Conservation (phyloP, 92 coral and sea anemone species). For the Zoanthus gigantus region DNA sequence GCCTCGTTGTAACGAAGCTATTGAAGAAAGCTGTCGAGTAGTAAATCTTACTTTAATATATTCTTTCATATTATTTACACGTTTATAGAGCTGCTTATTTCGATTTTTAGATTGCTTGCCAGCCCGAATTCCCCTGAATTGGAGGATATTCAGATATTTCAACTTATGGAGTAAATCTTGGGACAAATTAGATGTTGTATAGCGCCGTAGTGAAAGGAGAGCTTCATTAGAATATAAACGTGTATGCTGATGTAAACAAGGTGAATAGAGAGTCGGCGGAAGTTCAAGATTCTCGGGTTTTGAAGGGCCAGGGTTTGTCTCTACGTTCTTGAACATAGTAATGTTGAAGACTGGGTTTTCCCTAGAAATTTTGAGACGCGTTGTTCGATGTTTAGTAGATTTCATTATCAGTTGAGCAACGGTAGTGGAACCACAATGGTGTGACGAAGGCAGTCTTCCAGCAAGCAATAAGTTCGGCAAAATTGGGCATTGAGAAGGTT, state of each 20-base stretch:
- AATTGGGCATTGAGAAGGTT: constrained; percentile 25
- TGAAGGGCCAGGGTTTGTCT: neutral
- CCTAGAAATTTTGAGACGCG: constrained; percentile 52
- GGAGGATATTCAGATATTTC: too few species aligned
- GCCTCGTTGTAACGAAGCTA: too few species aligned
- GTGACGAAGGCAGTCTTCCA: neutral
- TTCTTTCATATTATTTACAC: neutral
- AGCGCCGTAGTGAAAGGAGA: too few species aligned
- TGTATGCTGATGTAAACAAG: constrained; percentile 23
- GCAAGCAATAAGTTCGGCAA: constrained; percentile 20
- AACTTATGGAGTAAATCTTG: too few species aligned
- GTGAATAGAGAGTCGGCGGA: neutral
- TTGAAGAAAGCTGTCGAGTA: too few species aligned
- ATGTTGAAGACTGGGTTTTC: neutral
- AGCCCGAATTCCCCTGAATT: too few species aligned
- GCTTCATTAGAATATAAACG: neutral
- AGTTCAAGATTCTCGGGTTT: too few species aligned
- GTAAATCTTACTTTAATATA: too few species aligned
- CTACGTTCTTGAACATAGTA: neutral
- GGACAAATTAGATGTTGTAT: too few species aligned
- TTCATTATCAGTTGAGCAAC: constrained; percentile 49
- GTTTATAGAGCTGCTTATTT: neutral
- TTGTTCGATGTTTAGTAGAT: constrained; percentile 53
- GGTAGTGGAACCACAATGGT: constrained; percentile 52
- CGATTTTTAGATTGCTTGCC: too few species aligned